Percentiles rank a stretch among this genome's conserved stretches.
Evolutionary conservation across 2,113 vertebrate species (phyloP).

Genomic region (Melanotaenia duboulayi): DNA sequence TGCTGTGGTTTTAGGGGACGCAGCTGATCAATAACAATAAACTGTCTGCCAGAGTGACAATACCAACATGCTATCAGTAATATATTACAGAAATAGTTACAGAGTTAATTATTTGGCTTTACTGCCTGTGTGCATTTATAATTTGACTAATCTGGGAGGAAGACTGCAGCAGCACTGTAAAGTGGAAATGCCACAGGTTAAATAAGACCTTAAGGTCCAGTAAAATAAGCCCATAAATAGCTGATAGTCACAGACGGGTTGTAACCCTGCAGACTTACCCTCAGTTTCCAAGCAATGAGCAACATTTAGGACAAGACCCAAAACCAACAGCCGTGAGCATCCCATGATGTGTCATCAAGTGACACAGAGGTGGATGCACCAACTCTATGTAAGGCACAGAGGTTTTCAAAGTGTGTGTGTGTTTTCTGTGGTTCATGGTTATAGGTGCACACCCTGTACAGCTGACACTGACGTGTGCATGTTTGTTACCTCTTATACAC

Average conservation of each 20-base stretch:
- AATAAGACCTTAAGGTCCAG: constrained; percentile 57
- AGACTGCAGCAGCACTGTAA: constrained; percentile 39
- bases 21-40: constrained; percentile 38
- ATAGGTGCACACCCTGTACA: constrained; percentile 60
- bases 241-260: constrained; percentile 58
- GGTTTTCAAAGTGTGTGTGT: constrained; percentile 59
- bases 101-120: constrained; percentile 19
- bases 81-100: constrained; percentile 20
- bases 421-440: constrained; percentile 64
- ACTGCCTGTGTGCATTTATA: constrained; percentile 43
- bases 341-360: constrained; percentile 74
- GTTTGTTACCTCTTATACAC: constrained; percentile 26
- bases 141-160: constrained; percentile 47
- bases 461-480: constrained; percentile 44
- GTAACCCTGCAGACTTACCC: constrained; percentile 73
- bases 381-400: constrained; percentile 9
- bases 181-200: constrained; percentile 58
- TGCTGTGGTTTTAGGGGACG: constrained; percentile 41
- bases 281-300: constrained; percentile 62
- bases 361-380: constrained; percentile 31
- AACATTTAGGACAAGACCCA: constrained; percentile 70
- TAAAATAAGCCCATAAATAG: constrained; percentile 66
- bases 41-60: constrained; percentile 23
- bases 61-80: constrained; percentile 21
- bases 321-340: constrained; percentile 67